Percentiles rank a stretch among this genome's conserved stretches.
phyloP scores from a whole-genome alignment of 2,888 invertebrate genomes.

The Eubasilissa splendida region DNA sequence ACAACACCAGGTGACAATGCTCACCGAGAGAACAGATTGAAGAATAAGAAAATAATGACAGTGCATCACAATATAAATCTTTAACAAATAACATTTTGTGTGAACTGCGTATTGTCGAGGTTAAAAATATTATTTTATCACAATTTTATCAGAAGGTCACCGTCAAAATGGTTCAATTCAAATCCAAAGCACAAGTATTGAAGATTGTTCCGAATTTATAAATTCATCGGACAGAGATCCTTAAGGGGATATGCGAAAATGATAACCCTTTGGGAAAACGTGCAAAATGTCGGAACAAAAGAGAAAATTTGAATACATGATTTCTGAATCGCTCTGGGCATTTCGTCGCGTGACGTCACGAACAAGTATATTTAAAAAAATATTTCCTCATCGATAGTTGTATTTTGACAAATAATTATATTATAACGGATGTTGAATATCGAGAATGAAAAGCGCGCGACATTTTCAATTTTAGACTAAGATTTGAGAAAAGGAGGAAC shows the following conservation, averaged over 20 bases:
- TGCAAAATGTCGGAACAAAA: neutral
- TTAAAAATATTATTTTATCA: neutral
- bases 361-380: neutral
- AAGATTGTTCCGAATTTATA: neutral
- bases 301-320: constrained; percentile 33
- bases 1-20: too few relatives aligned
- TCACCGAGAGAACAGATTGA: too few relatives aligned
- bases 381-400: neutral
- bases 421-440: too few relatives aligned
- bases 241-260: neutral
- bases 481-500: neutral
- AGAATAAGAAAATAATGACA: too few relatives aligned
- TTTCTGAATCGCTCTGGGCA: constrained; percentile 21
- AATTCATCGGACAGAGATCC: neutral
- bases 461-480: too few relatives aligned
- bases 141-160: neutral
- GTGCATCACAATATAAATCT: too few relatives aligned
- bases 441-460: too few relatives aligned
- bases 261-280: constrained; percentile 21
- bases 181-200: neutral
- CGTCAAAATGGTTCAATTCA: neutral
- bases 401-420: too few relatives aligned
- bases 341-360: constrained; percentile 18
- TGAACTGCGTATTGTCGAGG: too few relatives aligned
- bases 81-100: too few relatives aligned